These are phyloP conservation scores for Allophyes oxyacanthae DNA, from an alignment of 2,888 invertebrate genomes.

Conservation along the genomic window DNA sequence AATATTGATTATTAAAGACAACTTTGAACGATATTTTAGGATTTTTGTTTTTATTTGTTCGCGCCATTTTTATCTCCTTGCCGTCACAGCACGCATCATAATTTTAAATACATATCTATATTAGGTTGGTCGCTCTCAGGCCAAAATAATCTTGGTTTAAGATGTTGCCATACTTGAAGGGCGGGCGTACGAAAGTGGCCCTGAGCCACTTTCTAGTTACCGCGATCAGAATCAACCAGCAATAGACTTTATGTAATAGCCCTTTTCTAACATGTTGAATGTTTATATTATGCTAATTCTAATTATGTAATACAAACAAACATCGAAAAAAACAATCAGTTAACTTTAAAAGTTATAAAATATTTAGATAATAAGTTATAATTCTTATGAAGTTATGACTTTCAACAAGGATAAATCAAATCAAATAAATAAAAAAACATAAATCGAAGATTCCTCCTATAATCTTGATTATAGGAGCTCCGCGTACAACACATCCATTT, in stretches of 20 bases:
- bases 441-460: too few relatives aligned
- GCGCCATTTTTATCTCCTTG: conserved; percentile 3
- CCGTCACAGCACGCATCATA: background rate
- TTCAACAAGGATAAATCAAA: too few relatives aligned
- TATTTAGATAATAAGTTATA: too few relatives aligned
- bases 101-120: conserved; percentile 4
- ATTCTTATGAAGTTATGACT: too few relatives aligned
- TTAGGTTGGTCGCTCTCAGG: too few relatives aligned
- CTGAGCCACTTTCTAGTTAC: conserved; percentile 44
- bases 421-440: too few relatives aligned
- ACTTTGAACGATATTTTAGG: too few relatives aligned
- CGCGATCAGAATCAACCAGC: conserved; percentile 3
- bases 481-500: too few relatives aligned
- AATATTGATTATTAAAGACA: too few relatives aligned
- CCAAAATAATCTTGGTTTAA: too few relatives aligned
- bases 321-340: background rate
- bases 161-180: conserved; percentile 25
- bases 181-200: conserved; percentile 45
- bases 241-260: conserved; percentile 35
- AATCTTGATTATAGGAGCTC: too few relatives aligned
- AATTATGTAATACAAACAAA: background rate
- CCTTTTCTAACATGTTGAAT: conserved; percentile 32
- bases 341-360: too few relatives aligned
- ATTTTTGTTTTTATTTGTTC: background rate
- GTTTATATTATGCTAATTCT: background rate